Percentiles rank a stretch among this genome's conserved stretches.
Conservation (phyloP, 2,113 vertebrate genomes). For the Penelope pileata region DNA sequence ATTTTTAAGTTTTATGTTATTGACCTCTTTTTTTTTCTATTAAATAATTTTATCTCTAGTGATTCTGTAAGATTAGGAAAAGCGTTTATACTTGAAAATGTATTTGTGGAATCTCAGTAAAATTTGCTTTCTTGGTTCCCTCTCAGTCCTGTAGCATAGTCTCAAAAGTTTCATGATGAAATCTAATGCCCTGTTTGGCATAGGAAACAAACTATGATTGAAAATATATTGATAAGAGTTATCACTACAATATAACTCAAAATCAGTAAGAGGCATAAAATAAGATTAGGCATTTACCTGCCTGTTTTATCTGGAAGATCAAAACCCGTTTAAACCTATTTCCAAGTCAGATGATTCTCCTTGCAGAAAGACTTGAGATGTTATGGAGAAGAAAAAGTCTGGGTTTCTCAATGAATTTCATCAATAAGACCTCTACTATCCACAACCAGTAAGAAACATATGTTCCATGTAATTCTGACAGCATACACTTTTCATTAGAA, state of each 20-base stretch:
- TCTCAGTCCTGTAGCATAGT: not conserved
- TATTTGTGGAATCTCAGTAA: too few relatives aligned
- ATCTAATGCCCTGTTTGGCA: not conserved
- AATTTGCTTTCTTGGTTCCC: not conserved
- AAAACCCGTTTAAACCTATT: conserved; percentile 2
- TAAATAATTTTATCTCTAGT: not conserved
- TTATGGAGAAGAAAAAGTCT: not conserved
- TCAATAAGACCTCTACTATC: not conserved
- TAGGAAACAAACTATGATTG: not conserved
- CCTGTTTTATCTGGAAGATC: not conserved
- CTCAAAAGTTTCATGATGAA: not conserved
- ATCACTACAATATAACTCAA: not conserved
- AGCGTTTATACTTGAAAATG: not conserved
- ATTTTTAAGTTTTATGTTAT: too few relatives aligned
- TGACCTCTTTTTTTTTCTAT: too few relatives aligned
- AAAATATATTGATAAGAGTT: not conserved
- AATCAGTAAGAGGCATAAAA: not conserved
- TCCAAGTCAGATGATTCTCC: not conserved
- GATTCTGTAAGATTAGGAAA: not conserved
- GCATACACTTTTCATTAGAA: not conserved
- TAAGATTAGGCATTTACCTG: not conserved
- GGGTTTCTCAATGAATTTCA: not conserved
- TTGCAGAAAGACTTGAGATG: not conserved
- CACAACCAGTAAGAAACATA: not conserved
- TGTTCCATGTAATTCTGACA: not conserved